These are phyloP conservation scores for Cetonia aurata DNA, from an alignment of 2,888 invertebrate genomes.

Conservation along the genomic window DNA sequence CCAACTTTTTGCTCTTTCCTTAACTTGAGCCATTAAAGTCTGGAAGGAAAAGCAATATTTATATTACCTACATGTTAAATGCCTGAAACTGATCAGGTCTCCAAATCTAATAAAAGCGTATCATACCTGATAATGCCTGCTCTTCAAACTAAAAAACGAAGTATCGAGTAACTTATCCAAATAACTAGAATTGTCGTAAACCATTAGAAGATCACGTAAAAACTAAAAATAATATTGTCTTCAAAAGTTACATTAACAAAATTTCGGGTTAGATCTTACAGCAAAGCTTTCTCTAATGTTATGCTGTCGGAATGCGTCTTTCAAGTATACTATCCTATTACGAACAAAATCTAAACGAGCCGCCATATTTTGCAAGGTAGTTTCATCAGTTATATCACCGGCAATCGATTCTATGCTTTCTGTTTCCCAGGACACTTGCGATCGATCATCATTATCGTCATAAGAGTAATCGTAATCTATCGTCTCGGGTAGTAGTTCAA, in stretches of 20 bases:
- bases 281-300: constrained; percentile 81
- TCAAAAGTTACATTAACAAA: background rate
- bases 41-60: constrained; percentile 58
- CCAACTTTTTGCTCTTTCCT: constrained; percentile 79
- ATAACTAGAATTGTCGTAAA: constrained; percentile 89
- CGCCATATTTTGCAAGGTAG: constrained; percentile 73
- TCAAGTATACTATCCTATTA: constrained; percentile 68
- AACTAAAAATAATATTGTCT: constrained; percentile 67
- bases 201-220: constrained; percentile 82
- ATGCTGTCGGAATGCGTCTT: constrained; percentile 84
- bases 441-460: constrained; percentile 65
- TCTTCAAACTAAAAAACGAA: constrained; percentile 76
- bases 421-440: constrained; percentile 86
- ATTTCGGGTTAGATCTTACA: constrained; percentile 61
- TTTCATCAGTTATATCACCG: constrained; percentile 68
- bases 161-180: constrained; percentile 89
- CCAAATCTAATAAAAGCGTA: background rate
- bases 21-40: constrained; percentile 80
- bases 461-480: constrained; percentile 83
- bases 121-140: constrained; percentile 76
- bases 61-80: too few species aligned
- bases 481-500: constrained; percentile 77
- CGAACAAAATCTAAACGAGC: constrained; percentile 70
- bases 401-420: constrained; percentile 74
- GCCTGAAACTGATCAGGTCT: too few species aligned